Base-by-base conservation (phyloP, 2,113 vertebrate genomes). In the Sander vitreus region DNA sequence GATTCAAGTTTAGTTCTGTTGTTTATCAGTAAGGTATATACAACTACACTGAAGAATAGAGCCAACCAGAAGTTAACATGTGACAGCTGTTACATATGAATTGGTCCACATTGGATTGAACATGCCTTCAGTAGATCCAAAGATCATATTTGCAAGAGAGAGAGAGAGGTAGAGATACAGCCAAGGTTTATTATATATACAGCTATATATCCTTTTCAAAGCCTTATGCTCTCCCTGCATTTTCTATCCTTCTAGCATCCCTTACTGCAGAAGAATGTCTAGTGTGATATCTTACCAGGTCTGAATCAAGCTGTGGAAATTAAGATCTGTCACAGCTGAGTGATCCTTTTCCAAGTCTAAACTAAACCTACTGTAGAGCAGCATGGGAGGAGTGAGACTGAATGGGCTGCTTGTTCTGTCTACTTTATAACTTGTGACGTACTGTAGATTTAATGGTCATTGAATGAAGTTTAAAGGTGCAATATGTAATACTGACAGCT, bases 321-420 rank as follows among this genome's bases (percentile, higher is more conserved):
- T 12, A 66, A 18, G 60, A 67, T 53, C 54, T 78, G 54, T 65
- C 48, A 54, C 30, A 43, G 62, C 53, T 39, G 62, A 80, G 43
- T 43, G 60, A 58, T 66, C 23, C 25, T 58, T 51, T 50, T 21
- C 60, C 43, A 58, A 27, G 60, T 66, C 62, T 59, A 58, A 59
- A 51, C 21, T 15, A 1, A 45, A 66, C 54, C 36, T 59, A 11
- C 63, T 23, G 51, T 15, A 21, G 60, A 57, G 58, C 67, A 18
- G 67, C 9, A 0, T 57, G 58, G 50, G 48, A 43, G 72, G 11
- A 30, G 23, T 6, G 12, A 16, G 62, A 15, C 62, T 47, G 21
- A 65, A 18, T 18, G 11, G 63, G 25, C 25, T 3, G 60, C 60
- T 45, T 30, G 60, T 54, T 54, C 59, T 19, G 5, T 14, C 30